Evolutionary conservation across 2,797 vertebrate species (phyloP).

Genomic region (Tamandua tetradactyla): DNA sequence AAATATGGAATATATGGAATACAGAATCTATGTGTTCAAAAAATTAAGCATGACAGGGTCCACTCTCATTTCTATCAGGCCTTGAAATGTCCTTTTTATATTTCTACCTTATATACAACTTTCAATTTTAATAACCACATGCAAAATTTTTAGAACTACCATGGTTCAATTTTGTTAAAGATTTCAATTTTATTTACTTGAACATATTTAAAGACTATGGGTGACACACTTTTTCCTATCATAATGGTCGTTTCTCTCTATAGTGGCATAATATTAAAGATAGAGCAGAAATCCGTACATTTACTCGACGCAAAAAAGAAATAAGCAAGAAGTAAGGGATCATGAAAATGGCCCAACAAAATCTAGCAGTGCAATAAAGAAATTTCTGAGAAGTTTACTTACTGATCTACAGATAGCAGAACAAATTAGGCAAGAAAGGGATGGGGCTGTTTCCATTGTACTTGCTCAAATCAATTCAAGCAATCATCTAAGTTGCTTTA

Average conservation of each 20-base stretch:
- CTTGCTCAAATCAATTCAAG: constrained; percentile 36
- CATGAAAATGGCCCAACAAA: background rate
- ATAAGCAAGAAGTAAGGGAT: background rate
- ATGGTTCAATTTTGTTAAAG: background rate
- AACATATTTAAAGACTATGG: background rate
- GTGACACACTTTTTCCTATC: background rate
- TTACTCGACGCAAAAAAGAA: background rate
- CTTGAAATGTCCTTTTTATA: background rate
- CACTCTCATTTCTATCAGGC: background rate
- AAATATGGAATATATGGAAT: background rate
- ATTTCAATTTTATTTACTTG: background rate
- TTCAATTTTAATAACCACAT: background rate
- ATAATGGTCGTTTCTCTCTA: background rate
- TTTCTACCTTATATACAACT: background rate
- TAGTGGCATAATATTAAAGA: background rate
- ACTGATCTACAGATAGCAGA: constrained; percentile 82
- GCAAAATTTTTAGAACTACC: background rate
- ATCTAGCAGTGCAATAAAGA: background rate
- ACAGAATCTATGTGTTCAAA: background rate
- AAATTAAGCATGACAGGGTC: background rate
- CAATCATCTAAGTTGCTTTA: background rate
- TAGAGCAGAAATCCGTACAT: background rate
- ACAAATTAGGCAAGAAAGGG: constrained; percentile 72
- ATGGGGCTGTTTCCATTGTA: background rate
- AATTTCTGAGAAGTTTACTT: constrained; percentile 67